Percentiles rank a stretch among this genome's conserved stretches.
phyloP scores from a whole-genome alignment of 2,888 invertebrate species.

The Odontothrips loti region DNA sequence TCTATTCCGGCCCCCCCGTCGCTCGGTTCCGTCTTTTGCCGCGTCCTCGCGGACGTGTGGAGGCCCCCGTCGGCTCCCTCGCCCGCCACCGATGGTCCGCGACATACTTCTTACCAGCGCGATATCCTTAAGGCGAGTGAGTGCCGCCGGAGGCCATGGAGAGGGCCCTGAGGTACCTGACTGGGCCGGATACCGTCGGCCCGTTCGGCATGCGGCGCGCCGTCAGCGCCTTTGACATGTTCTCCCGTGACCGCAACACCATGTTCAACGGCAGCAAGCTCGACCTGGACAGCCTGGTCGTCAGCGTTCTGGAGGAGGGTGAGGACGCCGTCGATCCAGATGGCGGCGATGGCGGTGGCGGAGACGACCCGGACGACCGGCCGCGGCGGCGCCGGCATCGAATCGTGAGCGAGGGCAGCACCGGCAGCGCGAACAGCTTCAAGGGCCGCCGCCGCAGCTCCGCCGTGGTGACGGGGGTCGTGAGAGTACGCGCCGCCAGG shows the following conservation, averaged over 20 bases:
- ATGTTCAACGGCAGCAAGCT: neutral
- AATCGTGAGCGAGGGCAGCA: neutral
- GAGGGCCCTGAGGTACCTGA: neutral
- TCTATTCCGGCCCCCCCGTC: no score
- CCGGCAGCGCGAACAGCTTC: neutral
- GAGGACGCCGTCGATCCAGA: neutral
- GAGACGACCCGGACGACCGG: neutral
- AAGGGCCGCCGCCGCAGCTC: neutral
- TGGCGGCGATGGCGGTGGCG: neutral
- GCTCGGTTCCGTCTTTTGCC: no score
- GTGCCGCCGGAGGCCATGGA: neutral
- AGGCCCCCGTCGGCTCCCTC: neutral
- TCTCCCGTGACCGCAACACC: neutral
- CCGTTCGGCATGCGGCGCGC: neutral
- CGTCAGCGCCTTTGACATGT: neutral
- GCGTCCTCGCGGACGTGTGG: no score
- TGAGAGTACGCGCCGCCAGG: neutral
- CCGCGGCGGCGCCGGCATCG: neutral
- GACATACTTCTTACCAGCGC: neutral
- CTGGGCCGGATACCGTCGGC: neutral
- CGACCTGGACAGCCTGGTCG: neutral
- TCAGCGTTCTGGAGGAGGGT: neutral
- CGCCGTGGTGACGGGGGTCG: neutral
- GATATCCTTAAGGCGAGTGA: neutral
- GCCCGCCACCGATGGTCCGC: neutral